Evolutionary conservation across 2,888 invertebrate species (phyloP), one percentile per base, ranked within the genome.

Genomic region (Orthosia incerta): DNA sequence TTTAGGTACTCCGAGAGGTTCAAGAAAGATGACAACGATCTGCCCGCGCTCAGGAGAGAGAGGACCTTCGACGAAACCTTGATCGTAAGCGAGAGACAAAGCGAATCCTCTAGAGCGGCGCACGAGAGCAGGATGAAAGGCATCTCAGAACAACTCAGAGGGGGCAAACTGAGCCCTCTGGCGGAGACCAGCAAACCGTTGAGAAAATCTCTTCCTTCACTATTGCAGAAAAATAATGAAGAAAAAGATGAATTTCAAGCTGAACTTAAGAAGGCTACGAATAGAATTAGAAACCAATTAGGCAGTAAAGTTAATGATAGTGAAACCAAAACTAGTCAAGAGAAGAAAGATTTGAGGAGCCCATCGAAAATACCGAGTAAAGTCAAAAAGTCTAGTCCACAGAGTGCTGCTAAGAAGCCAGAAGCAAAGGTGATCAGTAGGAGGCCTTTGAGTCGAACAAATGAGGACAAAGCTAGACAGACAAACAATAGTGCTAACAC

Each of bases 161-260:
- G 85, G 66, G 92, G 89, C 78, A 93, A 92, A 78, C 83, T 93
- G 31, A 94, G 91, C 84, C 93, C 93, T 56, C 81, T 94, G 79
- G 91, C 93, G 76, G 91, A 92, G 61, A 92, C 90, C 84, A 93
- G 89, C 80, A 93, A 94, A 88, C 95, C 95, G 85, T 91, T 96
- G 88, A 95, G 95, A 93, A 96, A 96, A 95, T 96, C 96, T 95
- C 96, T 95, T 94, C 96, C 96, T 94, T 96, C 96, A 91, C 94
- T 96, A 95, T 94, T 96, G 90, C 79, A 84, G 46, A 95, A 94
- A 89, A 93, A 93, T 95, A 96, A 91, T 93, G 96, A 95, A 94
- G 96, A 95, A 95, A 96, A 96, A 93, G 95, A 96, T 92, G 96
- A 96, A 93, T 96, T 96, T 94, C 96, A 95, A 93, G 91, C 93